Evolutionary conservation across 1,140 invertebrate genomes (phyloP), one percentile per base, ranked within the genome.

Genomic region (Olivierus martensii): DNA sequence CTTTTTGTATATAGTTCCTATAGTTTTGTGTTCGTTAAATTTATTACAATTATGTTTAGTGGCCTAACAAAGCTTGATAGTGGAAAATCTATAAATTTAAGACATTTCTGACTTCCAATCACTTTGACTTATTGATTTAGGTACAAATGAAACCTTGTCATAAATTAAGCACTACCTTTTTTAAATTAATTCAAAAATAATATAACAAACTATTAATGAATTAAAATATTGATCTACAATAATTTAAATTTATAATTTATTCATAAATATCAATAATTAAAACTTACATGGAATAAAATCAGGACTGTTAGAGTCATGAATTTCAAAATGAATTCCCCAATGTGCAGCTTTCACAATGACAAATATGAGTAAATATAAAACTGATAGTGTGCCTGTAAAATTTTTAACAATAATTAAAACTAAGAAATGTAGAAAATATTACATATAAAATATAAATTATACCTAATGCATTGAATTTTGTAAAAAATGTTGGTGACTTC

Each of bases 381-480:
- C 81, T 35, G 87, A 86, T 9, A 86, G 63, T 0, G 86, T 89
- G 35, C 87, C 86, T 88, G 67, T 38, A 65, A 62, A 55, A n/a
- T n/a, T 34, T 59, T 44, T 44, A 61, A 46, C 63, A 68, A 62
- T 15, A 36, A 47, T 22, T 35, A 47, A 14, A 35, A 12, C 0
- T 14, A 47, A 17, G 1, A 14, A 9, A 47, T n/a, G 5, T 11
- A 46, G 18, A 46, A 11, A 4, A 21, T 36, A 47, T 49, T 36
- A 34, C 51, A 52, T 36, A n/a, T 39, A 49, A 17, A 42, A 46
- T 6, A 43, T 9, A 21, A 42, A 11, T 63, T 70, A 75, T 71
- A 83, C 88, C 90, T 37, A 93, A 72, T 55, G 87, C 86, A 70
- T 92, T 94, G 63, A 94, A 92, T 67, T 89, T 91, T 6, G 87